Evolutionary conservation across 2,888 invertebrate species (phyloP), one percentile per base, ranked within the genome.

Genomic region (Metellina segmentata): DNA sequence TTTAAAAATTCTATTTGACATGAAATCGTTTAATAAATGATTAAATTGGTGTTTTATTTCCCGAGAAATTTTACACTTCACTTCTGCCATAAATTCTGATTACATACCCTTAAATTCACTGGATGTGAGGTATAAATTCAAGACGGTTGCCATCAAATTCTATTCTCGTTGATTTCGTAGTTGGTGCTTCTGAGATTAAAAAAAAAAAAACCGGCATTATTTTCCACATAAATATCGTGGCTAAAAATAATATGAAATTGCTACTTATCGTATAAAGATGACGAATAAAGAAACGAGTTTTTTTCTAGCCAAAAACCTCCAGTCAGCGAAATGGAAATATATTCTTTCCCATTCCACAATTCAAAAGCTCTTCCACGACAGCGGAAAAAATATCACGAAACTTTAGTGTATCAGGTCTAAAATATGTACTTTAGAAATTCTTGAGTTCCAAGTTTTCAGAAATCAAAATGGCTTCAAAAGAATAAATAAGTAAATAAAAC

Each of bases 401-500:
- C 61, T 61, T 11, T 61, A 61, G 8, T 16, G 61, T 61, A 61
- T 61, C 61, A 61, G 61, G 61, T 16, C 61, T 61, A 61, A 61
- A 61, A 61, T 61, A 61, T 61, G 61, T 61, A 61, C 61, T 61
- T 61, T 61, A 61, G 61, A 61, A 61, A 61, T 61, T 61, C 61
- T 61, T 5, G 61, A 16, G 61, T 61, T 61, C 61, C 61, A 8
- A 61, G 61, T 61, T 61, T 61, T 61, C 61, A 5, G 61, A 61
- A 61, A 61, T 61, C 61, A 61, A 61, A 61, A 61, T 61, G 61
- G 61, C 61, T 61, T 61, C 61, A 61, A 61, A 61, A 61, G 61
- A 61, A 16, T 9, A 61, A 16, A 16, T 61, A 11, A 61, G 16
- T 11, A 61, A 61, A 16, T 16, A 61, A 61, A 16, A 61, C 9